Evolutionary conservation across 1,140 invertebrate genomes (phyloP).

Genomic region (Teleogryllus occipitalis): DNA sequence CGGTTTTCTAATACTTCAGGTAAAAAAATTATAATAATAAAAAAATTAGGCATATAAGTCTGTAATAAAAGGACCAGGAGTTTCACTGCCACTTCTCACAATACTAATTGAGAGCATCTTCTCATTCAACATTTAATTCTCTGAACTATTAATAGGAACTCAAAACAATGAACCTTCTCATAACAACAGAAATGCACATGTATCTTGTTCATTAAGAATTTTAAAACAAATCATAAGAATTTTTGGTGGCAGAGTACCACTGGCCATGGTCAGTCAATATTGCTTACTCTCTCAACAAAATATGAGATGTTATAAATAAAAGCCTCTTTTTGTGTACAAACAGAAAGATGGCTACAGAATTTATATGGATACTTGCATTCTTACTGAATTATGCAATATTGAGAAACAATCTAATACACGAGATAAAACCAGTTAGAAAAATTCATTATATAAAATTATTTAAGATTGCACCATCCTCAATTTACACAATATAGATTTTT

Average conservation of each 20-base stretch:
- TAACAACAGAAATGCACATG: neutral
- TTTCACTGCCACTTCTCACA: neutral
- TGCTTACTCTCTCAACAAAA: neutral
- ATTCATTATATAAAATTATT: neutral
- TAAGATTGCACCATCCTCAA: neutral
- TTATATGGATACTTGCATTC: neutral
- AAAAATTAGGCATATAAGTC: neutral
- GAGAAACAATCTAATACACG: neutral
- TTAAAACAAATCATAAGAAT: neutral
- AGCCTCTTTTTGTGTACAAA: neutral
- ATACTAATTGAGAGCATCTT: neutral
- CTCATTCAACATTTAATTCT: neutral
- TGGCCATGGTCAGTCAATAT: neutral
- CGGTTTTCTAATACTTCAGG: slow-evolving; percentile 1
- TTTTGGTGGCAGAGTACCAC: neutral
- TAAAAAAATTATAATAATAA: neutral
- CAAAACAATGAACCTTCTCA: neutral
- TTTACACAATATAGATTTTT: neutral
- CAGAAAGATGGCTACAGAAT: neutral
- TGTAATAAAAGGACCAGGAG: slow-evolving; percentile 1
- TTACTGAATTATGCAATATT: neutral
- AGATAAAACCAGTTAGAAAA: neutral
- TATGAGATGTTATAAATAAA: neutral
- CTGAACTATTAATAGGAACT: neutral
- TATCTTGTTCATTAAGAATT: neutral